These are phyloP conservation scores for Conger conger DNA, from an alignment of 2,113 vertebrate species.

Conservation along the genomic window DNA sequence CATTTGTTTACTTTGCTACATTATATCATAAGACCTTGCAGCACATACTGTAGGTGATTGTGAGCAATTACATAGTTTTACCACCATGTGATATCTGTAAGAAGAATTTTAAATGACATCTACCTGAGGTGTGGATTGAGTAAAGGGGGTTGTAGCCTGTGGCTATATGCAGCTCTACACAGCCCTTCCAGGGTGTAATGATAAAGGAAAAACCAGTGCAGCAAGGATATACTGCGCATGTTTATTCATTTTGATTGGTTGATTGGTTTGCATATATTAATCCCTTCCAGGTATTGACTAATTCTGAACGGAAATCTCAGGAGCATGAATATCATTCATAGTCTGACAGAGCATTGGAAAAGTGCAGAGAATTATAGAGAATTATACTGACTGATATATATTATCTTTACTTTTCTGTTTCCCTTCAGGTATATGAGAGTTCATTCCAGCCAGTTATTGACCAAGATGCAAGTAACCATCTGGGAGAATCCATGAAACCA, in stretches of 20 bases:
- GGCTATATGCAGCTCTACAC: neutral
- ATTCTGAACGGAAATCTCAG: too few species aligned
- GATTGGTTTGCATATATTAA: neutral
- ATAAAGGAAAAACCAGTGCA: too few species aligned
- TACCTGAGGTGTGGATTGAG: neutral
- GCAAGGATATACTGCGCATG: too few species aligned
- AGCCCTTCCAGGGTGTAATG: neutral
- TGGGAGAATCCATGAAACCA: slow-evolving; percentile 86
- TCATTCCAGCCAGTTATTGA: slow-evolving; percentile 78
- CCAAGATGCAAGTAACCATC: slow-evolving; percentile 80
- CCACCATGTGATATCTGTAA: too few species aligned
- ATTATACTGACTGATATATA: slow-evolving; percentile 19
- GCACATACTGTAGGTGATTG: too few species aligned
- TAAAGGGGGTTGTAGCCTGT: neutral
- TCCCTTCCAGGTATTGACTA: neutral
- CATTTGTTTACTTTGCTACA: too few species aligned
- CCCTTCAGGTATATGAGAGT: slow-evolving; percentile 84
- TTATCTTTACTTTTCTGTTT: slow-evolving; percentile 49
- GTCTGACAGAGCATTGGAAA: neutral
- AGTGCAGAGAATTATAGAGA: neutral
- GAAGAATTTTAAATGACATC: too few species aligned
- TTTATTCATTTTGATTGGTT: too few species aligned
- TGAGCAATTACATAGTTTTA: too few species aligned
- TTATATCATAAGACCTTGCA: too few species aligned
- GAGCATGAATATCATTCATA: neutral